Evolutionary conservation across 2,797 vertebrate species (phyloP), one percentile per base, ranked within the genome.

Genomic region (Sebastes oblongus): DNA sequence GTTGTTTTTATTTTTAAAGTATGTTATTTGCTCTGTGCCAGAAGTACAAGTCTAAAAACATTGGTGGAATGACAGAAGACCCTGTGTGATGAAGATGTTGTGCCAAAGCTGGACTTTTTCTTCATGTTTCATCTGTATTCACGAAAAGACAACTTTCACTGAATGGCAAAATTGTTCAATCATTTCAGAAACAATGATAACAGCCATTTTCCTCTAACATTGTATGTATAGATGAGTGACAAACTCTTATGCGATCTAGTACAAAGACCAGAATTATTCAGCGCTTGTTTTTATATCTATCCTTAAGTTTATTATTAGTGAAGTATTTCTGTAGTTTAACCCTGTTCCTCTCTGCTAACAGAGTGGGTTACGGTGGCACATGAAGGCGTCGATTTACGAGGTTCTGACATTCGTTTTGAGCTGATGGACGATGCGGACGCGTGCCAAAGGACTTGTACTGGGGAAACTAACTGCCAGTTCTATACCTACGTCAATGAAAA

Each of bases 381-480:
- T 34, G 77, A 69, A n/a, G 74, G 67, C 5, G 1, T 87, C 1
- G 65, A 93, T 70, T 92, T 94, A 65, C 0, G 0, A 1, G 69
- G 60, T 56, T 78, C 64, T 20, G 91, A 94, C 67, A 80, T 87
- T 32, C 71, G 61, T 20, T 68, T 10, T 16, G 67, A 70, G 60
- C 1, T 55, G 32, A 54, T 74, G 59, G 79, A 88, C 7, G 29
- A 86, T 55, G 71, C 69, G 1, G 60, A 80, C 3, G 3, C 13
- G 2, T 95, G 93, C 59, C 77, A 88, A 69, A 83, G n/a, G 16
- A 52, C 7, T 4, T 95, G 94, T 60, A 83, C 72, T 4, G 54
- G 12, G 1, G 85, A 94, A 4, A 77, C 70, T 3, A 32, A 65
- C 68, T 95, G 93, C 72, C 94, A 93, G 72, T 95, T 91, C 87